Conservation (phyloP, 2,113 vertebrate genomes). For the Gasterosteus nipponicus region DNA sequence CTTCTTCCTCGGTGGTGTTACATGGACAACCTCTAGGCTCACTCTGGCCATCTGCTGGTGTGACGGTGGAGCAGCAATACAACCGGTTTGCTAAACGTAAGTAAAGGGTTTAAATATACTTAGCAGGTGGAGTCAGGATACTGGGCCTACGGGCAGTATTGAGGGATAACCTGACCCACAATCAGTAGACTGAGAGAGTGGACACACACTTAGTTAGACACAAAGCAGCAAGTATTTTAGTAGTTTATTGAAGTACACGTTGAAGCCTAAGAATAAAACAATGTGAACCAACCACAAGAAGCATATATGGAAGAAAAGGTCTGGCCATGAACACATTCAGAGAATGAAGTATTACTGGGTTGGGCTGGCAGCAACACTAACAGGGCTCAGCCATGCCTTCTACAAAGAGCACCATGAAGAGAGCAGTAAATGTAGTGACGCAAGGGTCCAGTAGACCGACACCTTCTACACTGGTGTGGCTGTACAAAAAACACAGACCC, state of each 20-base stretch:
- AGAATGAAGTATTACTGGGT: conserved; percentile 47
- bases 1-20: not conserved
- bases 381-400: not conserved
- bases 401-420: conserved; percentile 3
- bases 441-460: too few species aligned
- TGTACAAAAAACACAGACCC: not conserved
- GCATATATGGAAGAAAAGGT: not conserved
- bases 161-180: conserved; percentile 28
- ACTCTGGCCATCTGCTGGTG: not conserved
- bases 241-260: not conserved
- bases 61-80: not conserved
- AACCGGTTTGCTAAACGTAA: too few species aligned
- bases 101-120: not conserved
- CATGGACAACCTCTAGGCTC: too few species aligned
- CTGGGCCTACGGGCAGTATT: conserved; percentile 34
- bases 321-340: conserved; percentile 37
- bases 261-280: not conserved
- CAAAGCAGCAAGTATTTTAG: not conserved
- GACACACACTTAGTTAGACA: conserved; percentile 5
- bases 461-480: too few species aligned
- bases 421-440: not conserved
- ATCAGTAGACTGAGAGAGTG: conserved; percentile 7
- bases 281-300: not conserved
- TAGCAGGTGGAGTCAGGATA: conserved; percentile 26
- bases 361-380: conserved; percentile 12